Evolutionary conservation across 1,140 invertebrate genomes (phyloP), one percentile per base, ranked within the genome.

Genomic region (Musca domestica): DNA sequence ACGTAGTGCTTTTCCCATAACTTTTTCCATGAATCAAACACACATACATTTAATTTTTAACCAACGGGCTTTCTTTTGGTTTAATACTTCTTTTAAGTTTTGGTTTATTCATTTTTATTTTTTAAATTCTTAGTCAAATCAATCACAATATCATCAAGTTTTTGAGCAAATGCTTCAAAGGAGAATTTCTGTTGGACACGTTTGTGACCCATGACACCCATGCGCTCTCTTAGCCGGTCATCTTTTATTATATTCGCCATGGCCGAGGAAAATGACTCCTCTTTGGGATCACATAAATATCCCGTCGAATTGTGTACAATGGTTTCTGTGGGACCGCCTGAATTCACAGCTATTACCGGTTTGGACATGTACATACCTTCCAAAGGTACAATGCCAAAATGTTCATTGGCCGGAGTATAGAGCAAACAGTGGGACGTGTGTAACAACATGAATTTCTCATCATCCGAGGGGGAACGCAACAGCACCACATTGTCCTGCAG

Each of bases 321-420:
- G 0, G 98, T 98, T 84, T 99, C 98, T 5, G 87, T 89, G 0
- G 98, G 98, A 1, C 98, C 98, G 27, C 98, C 98, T 80, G 91
- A 95, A 76, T 96, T 94, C 0, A 94, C 90, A 0, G 98, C 98
- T 71, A 99, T 90, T 0, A 99, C 96, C 19, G 97, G 96, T 76
- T 94, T 93, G 25, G 86, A 84, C 76, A 91, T 89, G 77, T 94
- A 95, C 98, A 99, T 99, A 0, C 97, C 96, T 86, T 99, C 98
- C 63, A 99, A 83, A 1, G 98, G 98, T 7, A 99, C 98, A 77
- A 99, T 99, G 5, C 98, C 98, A 88, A 99, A 99, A 85, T 99
- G 98, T 82, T 99, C 98, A 81, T 94, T 95, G 0, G 90, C 87
- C 4, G 98, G 98, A 19, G 98, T 99, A 73, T 99, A 99, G 15